Evolutionary conservation across 2,113 vertebrate genomes (phyloP).

Genomic region (Aspiorhynchus laticeps): DNA sequence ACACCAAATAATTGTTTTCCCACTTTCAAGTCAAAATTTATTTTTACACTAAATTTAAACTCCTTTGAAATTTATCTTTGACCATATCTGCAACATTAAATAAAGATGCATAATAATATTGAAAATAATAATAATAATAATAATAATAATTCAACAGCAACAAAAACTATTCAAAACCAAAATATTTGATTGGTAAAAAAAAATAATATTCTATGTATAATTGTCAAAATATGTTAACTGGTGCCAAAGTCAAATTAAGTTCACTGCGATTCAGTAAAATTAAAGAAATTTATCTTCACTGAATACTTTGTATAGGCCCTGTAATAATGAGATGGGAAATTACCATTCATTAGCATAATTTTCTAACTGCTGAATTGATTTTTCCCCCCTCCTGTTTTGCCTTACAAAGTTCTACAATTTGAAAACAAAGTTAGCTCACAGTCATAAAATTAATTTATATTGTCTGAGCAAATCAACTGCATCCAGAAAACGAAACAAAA

Average conservation of each 20-base stretch:
- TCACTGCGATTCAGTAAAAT: neutral
- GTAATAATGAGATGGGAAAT: neutral
- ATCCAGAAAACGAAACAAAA: slow-evolving; percentile 27
- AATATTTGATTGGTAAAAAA: neutral
- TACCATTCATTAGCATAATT: neutral
- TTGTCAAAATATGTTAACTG: neutral
- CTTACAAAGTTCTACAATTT: neutral
- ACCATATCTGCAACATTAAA: neutral
- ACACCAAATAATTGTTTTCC: neutral
- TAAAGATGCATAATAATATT: neutral
- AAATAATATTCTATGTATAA: neutral
- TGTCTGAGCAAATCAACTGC: slow-evolving; percentile 22
- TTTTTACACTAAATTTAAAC: neutral
- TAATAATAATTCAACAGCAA: neutral
- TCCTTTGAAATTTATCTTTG: too few relatives aligned
- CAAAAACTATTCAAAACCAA: neutral
- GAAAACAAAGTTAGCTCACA: neutral
- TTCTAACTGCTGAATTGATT: neutral
- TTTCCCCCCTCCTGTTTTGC: neutral
- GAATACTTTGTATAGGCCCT: neutral
- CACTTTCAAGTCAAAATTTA: neutral
- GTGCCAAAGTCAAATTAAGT: neutral
- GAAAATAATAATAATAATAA: neutral
- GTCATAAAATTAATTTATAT: neutral
- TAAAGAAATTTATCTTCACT: too few relatives aligned